Conservation (phyloP, 2,113 vertebrate species). For the Pangasianodon gigas region DNA sequence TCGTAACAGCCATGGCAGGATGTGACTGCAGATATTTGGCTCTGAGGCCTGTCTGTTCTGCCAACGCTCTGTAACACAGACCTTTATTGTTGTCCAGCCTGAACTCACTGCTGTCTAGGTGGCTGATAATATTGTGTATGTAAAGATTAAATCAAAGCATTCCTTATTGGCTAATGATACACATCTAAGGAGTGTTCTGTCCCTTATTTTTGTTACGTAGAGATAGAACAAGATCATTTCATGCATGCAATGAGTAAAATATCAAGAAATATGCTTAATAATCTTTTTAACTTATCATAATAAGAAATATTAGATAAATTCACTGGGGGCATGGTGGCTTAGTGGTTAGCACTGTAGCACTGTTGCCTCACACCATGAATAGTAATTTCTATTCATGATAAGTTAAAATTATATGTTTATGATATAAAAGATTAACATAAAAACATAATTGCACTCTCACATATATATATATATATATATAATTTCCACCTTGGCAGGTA, state of each 20-base stretch:
- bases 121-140: conserved; percentile 25
- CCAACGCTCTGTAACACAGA: conserved; percentile 21
- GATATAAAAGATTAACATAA: too few relatives aligned
- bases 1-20: conserved; percentile 26
- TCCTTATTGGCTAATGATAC: background rate
- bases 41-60: conserved; percentile 11
- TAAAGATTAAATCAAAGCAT: conserved; percentile 8
- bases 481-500: too few relatives aligned
- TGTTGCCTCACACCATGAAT: too few relatives aligned
- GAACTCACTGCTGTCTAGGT: conserved; percentile 10
- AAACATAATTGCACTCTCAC: too few relatives aligned
- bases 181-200: background rate
- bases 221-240: background rate
- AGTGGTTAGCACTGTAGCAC: too few relatives aligned
- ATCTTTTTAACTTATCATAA: background rate
- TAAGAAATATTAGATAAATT: background rate
- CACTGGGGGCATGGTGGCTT: too few relatives aligned
- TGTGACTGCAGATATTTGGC: conserved; percentile 39
- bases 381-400: background rate
- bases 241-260: background rate
- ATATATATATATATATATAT: too few relatives aligned
- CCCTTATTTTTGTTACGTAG: background rate
- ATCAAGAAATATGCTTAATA: background rate
- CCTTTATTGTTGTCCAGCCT: conserved; percentile 16
- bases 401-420: background rate